Percentiles rank a stretch among this genome's conserved stretches.
phyloP scores from a whole-genome alignment of 2,888 invertebrate genomes.

The Andrena minutula region DNA sequence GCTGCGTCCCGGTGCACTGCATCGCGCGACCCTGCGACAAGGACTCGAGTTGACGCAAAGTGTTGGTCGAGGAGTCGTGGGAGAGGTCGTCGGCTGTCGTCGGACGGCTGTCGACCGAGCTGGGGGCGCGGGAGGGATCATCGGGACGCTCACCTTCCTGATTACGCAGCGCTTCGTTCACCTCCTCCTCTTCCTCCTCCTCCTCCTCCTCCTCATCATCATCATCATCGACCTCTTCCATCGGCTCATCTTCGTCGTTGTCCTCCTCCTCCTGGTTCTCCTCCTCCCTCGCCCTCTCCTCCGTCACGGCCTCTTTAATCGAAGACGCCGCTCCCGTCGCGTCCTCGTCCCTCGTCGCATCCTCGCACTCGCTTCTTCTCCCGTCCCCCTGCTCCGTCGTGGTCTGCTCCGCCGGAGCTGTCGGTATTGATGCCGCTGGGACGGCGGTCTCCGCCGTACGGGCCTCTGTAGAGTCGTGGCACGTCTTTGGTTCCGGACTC shows the following conservation, averaged over 20 bases:
- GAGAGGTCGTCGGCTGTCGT: slow-evolving; percentile 86
- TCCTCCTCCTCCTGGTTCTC: slow-evolving; percentile 79
- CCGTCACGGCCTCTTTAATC: slow-evolving; percentile 40
- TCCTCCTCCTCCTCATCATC: slow-evolving; percentile 76
- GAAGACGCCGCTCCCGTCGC: slow-evolving; percentile 13
- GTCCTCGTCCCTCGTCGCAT: slow-evolving; percentile 28
- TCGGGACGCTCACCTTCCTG: slow-evolving; percentile 82
- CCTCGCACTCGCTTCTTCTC: slow-evolving; percentile 30
- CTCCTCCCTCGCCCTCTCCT: slow-evolving; percentile 22
- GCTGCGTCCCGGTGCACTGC: slow-evolving; percentile 80
- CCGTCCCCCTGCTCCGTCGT: slow-evolving; percentile 33
- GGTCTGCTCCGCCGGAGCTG: slow-evolving; percentile 19
- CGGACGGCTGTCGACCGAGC: slow-evolving; percentile 87
- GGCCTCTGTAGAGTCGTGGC: slow-evolving; percentile 40
- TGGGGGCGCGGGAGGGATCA: slow-evolving; percentile 85
- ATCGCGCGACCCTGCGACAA: slow-evolving; percentile 91
- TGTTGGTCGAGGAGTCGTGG: slow-evolving; percentile 87
- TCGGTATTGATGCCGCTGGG: not conserved
- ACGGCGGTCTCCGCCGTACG: slow-evolving; percentile 8
- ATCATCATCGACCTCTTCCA: slow-evolving; percentile 72
- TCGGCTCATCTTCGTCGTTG: slow-evolving; percentile 82
- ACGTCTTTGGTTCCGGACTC: slow-evolving; percentile 78
- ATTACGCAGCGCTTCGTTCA: slow-evolving; percentile 77
- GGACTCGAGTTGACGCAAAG: slow-evolving; percentile 91
- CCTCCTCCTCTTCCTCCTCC: slow-evolving; percentile 73